phyloP scores from a whole-genome alignment of 1,140 invertebrate genomes.

The Eulimnadia texana region DNA sequence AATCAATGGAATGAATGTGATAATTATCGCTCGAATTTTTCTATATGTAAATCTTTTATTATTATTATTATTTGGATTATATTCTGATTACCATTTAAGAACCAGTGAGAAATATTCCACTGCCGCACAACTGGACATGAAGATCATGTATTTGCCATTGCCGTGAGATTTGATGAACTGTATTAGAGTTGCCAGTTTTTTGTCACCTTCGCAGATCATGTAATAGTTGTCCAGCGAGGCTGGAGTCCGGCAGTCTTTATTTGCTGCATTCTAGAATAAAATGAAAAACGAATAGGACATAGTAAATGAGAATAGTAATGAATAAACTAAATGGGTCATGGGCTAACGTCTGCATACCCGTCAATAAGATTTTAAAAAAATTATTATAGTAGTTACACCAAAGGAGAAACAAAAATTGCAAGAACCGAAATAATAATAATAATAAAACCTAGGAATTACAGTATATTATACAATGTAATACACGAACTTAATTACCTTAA shows the following conservation, averaged over 20 bases:
- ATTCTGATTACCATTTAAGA: constrained; percentile 38
- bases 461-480: too few species aligned
- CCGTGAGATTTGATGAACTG: constrained; percentile 51
- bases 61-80: too few species aligned
- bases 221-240: constrained; percentile 69
- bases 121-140: constrained; percentile 88
- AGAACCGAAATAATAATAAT: too few species aligned
- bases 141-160: constrained; percentile 65
- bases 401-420: too few species aligned
- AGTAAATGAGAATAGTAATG: background rate
- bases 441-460: too few species aligned
- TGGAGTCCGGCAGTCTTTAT: constrained; percentile 48
- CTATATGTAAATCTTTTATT: too few species aligned
- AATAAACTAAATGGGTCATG: background rate
- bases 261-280: constrained; percentile 2
- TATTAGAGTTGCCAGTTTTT: constrained; percentile 59
- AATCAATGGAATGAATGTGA: too few species aligned
- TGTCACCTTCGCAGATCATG: constrained; percentile 53
- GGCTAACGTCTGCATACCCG: too few species aligned
- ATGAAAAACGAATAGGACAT: background rate
- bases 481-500: too few species aligned
- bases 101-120: constrained; percentile 86
- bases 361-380: too few species aligned
- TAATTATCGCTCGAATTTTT: too few species aligned
- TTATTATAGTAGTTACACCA: background rate